phyloP scores from a whole-genome alignment of 2,797 vertebrate species.

The Hylomyscus alleni region DNA sequence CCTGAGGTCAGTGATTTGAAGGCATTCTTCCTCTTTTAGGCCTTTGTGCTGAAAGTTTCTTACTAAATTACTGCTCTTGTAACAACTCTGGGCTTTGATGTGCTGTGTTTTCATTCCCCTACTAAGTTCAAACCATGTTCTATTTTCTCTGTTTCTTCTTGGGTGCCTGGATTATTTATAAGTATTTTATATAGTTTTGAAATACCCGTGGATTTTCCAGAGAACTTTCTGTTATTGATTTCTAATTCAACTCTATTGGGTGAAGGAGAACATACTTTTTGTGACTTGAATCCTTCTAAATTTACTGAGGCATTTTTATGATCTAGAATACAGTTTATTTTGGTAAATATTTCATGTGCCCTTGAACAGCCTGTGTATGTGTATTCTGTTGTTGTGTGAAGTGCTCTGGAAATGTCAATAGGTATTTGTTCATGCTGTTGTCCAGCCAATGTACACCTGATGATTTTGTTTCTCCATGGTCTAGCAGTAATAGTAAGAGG shows the following conservation, averaged over 20 bases:
- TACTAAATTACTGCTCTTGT: neutral
- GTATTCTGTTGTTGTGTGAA: neutral
- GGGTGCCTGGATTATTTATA: constrained; percentile 54
- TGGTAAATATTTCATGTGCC: constrained; percentile 43
- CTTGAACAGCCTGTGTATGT: neutral
- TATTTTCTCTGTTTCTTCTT: constrained; percentile 9
- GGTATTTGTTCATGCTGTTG: neutral
- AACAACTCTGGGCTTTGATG: neutral
- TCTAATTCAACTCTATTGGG: constrained; percentile 51
- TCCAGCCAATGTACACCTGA: neutral
- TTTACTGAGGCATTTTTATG: constrained; percentile 34
- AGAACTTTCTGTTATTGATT: constrained; percentile 61
- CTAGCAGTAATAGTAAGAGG: neutral
- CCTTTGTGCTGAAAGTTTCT: neutral
- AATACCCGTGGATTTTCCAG: constrained; percentile 10
- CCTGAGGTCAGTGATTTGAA: constrained; percentile 13
- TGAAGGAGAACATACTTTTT: constrained; percentile 17
- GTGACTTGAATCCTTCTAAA: constrained; percentile 48
- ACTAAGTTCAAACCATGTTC: constrained; percentile 35
- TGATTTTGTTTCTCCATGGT: neutral
- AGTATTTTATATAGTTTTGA: constrained; percentile 47
- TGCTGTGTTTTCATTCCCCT: neutral
- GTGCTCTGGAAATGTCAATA: neutral
- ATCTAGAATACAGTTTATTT: constrained; percentile 16
- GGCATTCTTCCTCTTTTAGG: neutral